These are phyloP conservation scores for Tholera decimalis DNA, from an alignment of 2,888 invertebrate genomes.

Conservation along the genomic window DNA sequence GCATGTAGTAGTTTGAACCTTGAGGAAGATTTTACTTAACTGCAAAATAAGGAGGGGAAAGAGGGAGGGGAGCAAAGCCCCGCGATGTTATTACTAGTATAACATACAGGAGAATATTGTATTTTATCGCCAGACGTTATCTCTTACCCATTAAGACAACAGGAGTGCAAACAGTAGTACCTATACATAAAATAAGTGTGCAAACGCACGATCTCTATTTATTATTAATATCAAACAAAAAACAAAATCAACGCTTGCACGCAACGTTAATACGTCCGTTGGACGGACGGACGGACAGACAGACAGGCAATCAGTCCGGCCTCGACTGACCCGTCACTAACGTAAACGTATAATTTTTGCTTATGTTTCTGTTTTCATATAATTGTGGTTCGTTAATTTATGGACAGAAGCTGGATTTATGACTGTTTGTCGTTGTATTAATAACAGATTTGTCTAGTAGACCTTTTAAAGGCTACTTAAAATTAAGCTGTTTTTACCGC, in stretches of 20 bases:
- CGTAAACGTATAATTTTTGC: constrained; percentile 70
- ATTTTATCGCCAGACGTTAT: not conserved
- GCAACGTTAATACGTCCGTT: constrained; percentile 64
- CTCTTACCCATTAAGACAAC: not conserved
- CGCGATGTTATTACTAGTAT: no score
- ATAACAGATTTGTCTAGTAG: no score
- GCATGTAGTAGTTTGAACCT: no score
- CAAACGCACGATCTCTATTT: constrained; percentile 49
- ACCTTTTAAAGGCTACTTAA: no score
- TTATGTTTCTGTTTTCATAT: constrained; percentile 64
- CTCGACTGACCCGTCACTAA: constrained; percentile 67
- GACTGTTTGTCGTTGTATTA: not conserved
- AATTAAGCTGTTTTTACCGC: not conserved
- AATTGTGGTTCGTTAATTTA: constrained; percentile 13
- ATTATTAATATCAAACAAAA: constrained; percentile 62
- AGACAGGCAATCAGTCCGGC: constrained; percentile 80
- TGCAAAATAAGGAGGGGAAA: no score
- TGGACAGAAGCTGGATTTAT: constrained; percentile 7
- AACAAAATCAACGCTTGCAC: constrained; percentile 65
- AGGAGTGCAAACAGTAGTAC: constrained; percentile 18
- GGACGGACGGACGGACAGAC: constrained; percentile 66
- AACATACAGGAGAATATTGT: not conserved
- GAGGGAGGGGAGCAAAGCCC: no score
- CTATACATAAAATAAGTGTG: constrained; percentile 17
- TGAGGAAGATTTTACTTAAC: no score